Evolutionary conservation across 2,888 invertebrate genomes (phyloP).

Genomic region (Scaptomyza parva): DNA sequence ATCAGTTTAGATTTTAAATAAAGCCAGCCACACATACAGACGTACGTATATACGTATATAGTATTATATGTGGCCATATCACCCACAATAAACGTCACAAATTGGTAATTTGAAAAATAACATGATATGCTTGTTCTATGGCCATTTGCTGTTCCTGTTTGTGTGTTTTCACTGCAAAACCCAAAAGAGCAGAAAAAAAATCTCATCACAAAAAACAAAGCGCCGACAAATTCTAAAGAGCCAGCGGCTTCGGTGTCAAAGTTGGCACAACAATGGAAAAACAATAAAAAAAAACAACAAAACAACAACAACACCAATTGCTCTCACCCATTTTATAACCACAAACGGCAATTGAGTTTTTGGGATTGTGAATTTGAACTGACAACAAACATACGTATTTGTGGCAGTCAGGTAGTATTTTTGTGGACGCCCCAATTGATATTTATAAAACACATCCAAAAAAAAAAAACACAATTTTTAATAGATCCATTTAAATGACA

Average conservation of each 20-base stretch:
- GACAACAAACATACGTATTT: slow-evolving; percentile 14
- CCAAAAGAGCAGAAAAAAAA: slow-evolving; percentile 4
- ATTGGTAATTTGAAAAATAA: slow-evolving; percentile 64
- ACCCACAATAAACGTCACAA: slow-evolving; percentile 76
- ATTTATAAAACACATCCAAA: slow-evolving; percentile 68
- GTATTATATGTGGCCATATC: slow-evolving; percentile 23
- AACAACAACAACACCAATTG: slow-evolving; percentile 21
- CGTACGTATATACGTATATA: slow-evolving; percentile 15
- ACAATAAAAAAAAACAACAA: slow-evolving; percentile 23
- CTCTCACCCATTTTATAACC: slow-evolving; percentile 36
- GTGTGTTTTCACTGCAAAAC: slow-evolving; percentile 17
- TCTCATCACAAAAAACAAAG: slow-evolving; percentile 13
- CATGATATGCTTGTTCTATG: slow-evolving; percentile 49
- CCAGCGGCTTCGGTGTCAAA: slow-evolving; percentile 67
- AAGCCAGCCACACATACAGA: slow-evolving; percentile 25
- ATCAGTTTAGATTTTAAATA: slow-evolving; percentile 58
- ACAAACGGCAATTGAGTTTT: slow-evolving; percentile 46
- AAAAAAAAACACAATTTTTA: slow-evolving; percentile 69
- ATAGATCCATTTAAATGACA: slow-evolving; percentile 69
- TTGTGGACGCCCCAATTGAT: slow-evolving; percentile 36
- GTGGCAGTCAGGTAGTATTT: slow-evolving; percentile 49
- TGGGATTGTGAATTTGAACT: slow-evolving; percentile 32
- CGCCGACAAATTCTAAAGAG: slow-evolving; percentile 42
- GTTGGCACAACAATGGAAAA: slow-evolving; percentile 56
- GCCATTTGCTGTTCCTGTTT: slow-evolving; percentile 39